phyloP scores from a whole-genome alignment of 23 tunicate genomes.

The Botrylloides violaceus region DNA sequence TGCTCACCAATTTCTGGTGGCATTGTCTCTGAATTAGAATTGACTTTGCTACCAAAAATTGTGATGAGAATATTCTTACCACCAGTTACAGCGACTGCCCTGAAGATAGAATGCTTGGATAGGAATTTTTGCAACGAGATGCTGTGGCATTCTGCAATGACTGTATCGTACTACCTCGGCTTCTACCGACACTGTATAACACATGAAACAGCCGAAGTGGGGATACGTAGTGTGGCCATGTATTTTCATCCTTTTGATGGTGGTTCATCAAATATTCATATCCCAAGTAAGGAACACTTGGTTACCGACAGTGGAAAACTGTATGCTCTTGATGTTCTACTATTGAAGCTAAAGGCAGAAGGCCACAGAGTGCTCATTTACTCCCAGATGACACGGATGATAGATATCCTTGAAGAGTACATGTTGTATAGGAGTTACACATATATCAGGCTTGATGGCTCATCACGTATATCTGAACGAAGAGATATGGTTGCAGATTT shows the following conservation, averaged over 20 bases:
- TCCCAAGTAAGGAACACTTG: conserved; percentile 34
- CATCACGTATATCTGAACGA: conserved; percentile 72
- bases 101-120: conserved; percentile 11
- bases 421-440: conserved; percentile 48
- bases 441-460: conserved; percentile 64
- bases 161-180: background rate
- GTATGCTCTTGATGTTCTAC: conserved; percentile 60
- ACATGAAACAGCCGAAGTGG: background rate
- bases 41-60: background rate
- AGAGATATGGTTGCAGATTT: conserved; percentile 84
- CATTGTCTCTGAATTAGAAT: background rate
- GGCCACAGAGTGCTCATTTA: conserved; percentile 76
- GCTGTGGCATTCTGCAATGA: too few species aligned
- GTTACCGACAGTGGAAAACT: conserved; percentile 71
- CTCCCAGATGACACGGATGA: conserved; percentile 89
- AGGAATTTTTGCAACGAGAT: conserved; percentile 11
- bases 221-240: background rate
- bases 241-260: background rate
- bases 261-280: conserved; percentile 19
- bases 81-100: background rate
- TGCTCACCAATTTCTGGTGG: background rate
- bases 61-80: background rate
- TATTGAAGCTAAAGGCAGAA: conserved; percentile 45
- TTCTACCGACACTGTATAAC: background rate
- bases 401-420: conserved; percentile 76